Evolutionary conservation across 2,888 invertebrate species (phyloP), one percentile per base, ranked within the genome.

Genomic region (Aromia moschata): DNA sequence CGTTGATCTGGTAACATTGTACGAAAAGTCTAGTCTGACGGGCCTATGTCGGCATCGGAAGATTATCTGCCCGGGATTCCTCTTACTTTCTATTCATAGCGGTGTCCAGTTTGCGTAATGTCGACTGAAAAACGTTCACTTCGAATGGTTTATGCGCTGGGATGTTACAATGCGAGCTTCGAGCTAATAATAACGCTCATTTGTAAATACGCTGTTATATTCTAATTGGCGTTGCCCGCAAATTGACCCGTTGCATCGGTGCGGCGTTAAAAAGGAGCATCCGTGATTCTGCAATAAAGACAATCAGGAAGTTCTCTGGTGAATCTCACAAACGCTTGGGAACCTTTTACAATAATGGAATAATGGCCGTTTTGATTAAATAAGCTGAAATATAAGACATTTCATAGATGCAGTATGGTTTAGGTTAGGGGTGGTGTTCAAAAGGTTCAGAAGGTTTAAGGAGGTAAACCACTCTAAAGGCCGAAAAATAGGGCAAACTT

Each of bases 81-180:
- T 40, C 40, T 51, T 51, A 51, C 51, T 51, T 51, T 51, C 51
- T 51, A 51, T 40, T 40, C 44, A 44, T 44, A 12, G 15, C 45
- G 16, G 40, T 25, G 40, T 30, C 51, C 30, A 5, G 20, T 30
- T 51, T 51, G 16, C 38, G 38, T 20, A 49, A 49, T 20, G 15
- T 33, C 17, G 15, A 14, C 18, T 37, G 47, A 30, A 51, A 38
- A 51, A 15, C 51, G 38, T 51, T 51, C 51, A 51, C 51, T 51
- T 51, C 30, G 51, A 5, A 25, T 25, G 7, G 4, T 7, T 25
- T 25, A 25, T 25, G 25, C 25, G 25, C 3, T 25, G n/a, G n/a
- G 7, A 14, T 14, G 43, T 37, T 37, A 20, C 25, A 10, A 40
- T 51, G 25, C 18, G 51, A 40, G 16, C 17, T 37, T 14, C 17